Evolutionary conservation across 2,113 vertebrate species (phyloP), one percentile per base, ranked within the genome.

Genomic region (Dolichallabes microphthalmus): DNA sequence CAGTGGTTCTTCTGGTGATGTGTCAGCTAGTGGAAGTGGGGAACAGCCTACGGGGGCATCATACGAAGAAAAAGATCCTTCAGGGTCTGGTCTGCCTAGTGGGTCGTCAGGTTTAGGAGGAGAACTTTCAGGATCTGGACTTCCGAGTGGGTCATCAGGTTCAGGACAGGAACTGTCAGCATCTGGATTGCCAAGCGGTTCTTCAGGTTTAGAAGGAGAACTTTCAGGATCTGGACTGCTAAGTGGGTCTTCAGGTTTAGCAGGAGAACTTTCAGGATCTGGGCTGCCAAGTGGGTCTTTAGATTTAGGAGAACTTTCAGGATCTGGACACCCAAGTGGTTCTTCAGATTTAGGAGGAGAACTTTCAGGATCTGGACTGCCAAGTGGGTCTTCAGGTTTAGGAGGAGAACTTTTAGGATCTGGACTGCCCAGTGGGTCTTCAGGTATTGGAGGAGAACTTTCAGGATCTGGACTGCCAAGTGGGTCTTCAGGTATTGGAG

Each of bases 11-110:
- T 30, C 92, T 71, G 93, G 87, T 39, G 75, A 92, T 61, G 85
- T 88, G 22, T 89, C 84, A 68, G 92, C 85, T 64, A 94, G 93
- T 52, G 94, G 91, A 57, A 83, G 93, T 30, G 85, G 93, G 32
- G 86, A 94, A 45, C 93, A 92, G 17, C 7, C 45, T 15, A 63
- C 84, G 39, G 80, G 27, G 15, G 13, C 17, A 68, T 61, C 87
- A 11, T 90, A 27, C 32, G 25, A 27, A 19, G 73, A 60, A 55
- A 35, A 35, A 82, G n/a, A 80, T 10, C 10, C 75, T 57, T 74
- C 77, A 64, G 86, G 79, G 3, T 80, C 80, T 88, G 12, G 90
- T 17, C 50, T 53, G 17, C 10, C 58, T 5, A 63, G 32, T 63
- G 58, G 78, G 10, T 76, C 25, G 0, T 27, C 50, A 76, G 73